A percentile compares a stretch with the other conserved stretches of the same genome.
Conservation (phyloP, 2,888 invertebrate species). For the Cyaniris semiargus region DNA sequence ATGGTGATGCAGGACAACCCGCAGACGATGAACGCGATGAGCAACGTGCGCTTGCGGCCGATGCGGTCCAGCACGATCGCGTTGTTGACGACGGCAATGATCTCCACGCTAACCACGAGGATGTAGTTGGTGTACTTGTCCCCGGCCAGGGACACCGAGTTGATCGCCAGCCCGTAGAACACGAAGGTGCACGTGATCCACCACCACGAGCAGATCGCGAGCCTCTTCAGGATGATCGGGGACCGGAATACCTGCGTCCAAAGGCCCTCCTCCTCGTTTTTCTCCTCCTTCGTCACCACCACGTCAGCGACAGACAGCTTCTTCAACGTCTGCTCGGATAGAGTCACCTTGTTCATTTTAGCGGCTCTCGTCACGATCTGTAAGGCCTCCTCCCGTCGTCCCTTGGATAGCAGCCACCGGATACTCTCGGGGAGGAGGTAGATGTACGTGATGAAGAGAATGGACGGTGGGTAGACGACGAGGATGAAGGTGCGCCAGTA, state of each 20-base stretch:
- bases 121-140: conserved; percentile 90
- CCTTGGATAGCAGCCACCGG: conserved; percentile 87
- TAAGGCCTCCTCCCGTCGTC: conserved; percentile 83
- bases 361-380: conserved; percentile 83
- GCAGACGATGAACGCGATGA: conserved; percentile 80
- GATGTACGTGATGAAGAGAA: conserved; percentile 84
- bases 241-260: conserved; percentile 64
- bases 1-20: conserved; percentile 76
- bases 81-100: conserved; percentile 85
- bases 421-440: conserved; percentile 88
- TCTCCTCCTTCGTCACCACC: conserved; percentile 55
- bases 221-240: conserved; percentile 65
- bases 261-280: conserved; percentile 54
- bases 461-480: conserved; percentile 85
- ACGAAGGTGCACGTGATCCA: conserved; percentile 24
- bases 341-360: conserved; percentile 79
- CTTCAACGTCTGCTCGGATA: conserved; percentile 68
- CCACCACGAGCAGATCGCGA: conserved; percentile 67
- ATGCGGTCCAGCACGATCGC: conserved; percentile 82
- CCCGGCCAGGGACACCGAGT: conserved; percentile 78
- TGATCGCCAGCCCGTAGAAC: not conserved
- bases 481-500: conserved; percentile 87
- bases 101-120: conserved; percentile 84
- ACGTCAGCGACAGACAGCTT: conserved; percentile 62
- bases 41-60: conserved; percentile 82